These are phyloP conservation scores for Solen grandis DNA, from an alignment of 1,140 invertebrate genomes.

Conservation along the genomic window DNA sequence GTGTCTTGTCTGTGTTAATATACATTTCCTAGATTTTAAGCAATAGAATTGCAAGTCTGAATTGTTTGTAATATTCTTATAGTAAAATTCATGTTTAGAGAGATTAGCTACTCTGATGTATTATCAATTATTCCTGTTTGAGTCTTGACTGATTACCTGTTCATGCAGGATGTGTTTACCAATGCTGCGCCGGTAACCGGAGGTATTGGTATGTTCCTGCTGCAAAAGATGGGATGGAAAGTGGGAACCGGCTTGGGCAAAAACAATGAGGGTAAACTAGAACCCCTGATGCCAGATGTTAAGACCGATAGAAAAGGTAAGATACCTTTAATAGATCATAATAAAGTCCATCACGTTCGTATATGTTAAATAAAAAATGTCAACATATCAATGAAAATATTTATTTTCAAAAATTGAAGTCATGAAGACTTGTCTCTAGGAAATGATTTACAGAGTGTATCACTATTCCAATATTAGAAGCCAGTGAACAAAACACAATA, in stretches of 20 bases:
- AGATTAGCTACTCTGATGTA: too few relatives aligned
- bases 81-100: too few relatives aligned
- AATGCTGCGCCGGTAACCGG: slow-evolving; percentile 92
- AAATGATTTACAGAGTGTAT: background rate
- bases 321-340: background rate
- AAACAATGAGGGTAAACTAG: slow-evolving; percentile 93
- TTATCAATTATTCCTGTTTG: background rate
- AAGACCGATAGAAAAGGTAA: slow-evolving; percentile 95
- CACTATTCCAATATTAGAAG: too few relatives aligned
- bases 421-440: background rate
- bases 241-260: slow-evolving; percentile 97
- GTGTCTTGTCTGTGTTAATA: too few relatives aligned
- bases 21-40: too few relatives aligned
- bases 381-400: too few relatives aligned
- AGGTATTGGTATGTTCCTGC: slow-evolving; percentile 96
- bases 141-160: background rate
- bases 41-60: too few relatives aligned
- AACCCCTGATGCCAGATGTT: slow-evolving; percentile 93
- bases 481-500: too few relatives aligned
- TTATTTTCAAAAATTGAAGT: too few relatives aligned
- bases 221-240: slow-evolving; percentile 99
- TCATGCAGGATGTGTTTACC: slow-evolving; percentile 89
- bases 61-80: too few relatives aligned
- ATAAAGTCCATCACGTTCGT: too few relatives aligned
- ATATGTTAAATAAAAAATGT: too few relatives aligned